These are phyloP conservation scores for Eurytoma californica DNA, from an alignment of 2,888 invertebrate genomes.

Conservation along the genomic window DNA sequence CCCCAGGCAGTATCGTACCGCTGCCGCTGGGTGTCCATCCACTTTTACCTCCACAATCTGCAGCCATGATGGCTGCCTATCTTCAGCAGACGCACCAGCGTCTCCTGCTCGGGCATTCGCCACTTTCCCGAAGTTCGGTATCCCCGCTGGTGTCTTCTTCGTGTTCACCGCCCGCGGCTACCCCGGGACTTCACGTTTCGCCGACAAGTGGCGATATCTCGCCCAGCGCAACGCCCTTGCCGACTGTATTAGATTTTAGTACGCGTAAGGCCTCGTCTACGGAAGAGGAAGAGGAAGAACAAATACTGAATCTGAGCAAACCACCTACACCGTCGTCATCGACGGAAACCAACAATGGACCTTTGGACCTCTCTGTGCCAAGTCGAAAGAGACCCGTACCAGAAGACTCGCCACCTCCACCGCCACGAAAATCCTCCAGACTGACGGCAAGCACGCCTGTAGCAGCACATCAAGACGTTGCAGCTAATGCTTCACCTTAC, in stretches of 20 bases:
- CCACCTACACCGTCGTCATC: conserved; percentile 78
- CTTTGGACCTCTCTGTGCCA: conserved; percentile 87
- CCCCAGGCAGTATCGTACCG: conserved; percentile 82
- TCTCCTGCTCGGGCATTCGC: conserved; percentile 81
- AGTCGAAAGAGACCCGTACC: conserved; percentile 83
- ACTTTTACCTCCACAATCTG: conserved; percentile 86
- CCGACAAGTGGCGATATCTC: conserved; percentile 77
- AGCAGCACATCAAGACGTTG: conserved; percentile 65
- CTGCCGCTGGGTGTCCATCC: conserved; percentile 82
- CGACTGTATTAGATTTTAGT: conserved; percentile 88
- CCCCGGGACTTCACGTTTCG: conserved; percentile 78
- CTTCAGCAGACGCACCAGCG: conserved; percentile 85
- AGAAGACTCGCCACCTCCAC: conserved; percentile 80
- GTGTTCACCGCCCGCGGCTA: conserved; percentile 78
- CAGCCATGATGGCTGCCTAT: conserved; percentile 87
- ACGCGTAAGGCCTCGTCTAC: conserved; percentile 79
- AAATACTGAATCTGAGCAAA: conserved; percentile 85
- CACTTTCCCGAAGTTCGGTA: conserved; percentile 77
- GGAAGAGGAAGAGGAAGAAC: conserved; percentile 79
- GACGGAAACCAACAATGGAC: conserved; percentile 79
- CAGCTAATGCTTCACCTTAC: conserved; percentile 75
- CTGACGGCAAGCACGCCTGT: conserved; percentile 63
- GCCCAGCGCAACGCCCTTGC: conserved; percentile 70
- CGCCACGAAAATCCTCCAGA: conserved; percentile 81
- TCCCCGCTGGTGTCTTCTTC: conserved; percentile 85